Conservation (phyloP, 2,113 vertebrate genomes). For the Microcebus tavaratra region DNA sequence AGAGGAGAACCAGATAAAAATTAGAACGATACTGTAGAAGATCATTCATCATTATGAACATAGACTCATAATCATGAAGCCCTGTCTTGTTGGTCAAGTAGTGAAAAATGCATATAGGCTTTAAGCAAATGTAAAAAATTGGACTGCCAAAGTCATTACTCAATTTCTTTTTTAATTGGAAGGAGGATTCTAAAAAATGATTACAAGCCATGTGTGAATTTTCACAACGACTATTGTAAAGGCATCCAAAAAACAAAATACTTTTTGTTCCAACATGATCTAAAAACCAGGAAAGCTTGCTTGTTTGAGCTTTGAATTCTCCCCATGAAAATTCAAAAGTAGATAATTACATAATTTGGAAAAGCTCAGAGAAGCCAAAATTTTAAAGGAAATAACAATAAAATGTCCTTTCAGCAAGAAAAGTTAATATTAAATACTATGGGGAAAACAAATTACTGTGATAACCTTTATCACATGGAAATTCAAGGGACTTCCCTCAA, state of each 20-base stretch:
- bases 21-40: neutral
- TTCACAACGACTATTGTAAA: neutral
- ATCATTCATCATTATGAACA: neutral
- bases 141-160: neutral
- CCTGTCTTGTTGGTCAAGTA: neutral
- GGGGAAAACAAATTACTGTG: neutral
- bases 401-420: neutral
- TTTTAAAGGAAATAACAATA: slow-evolving; percentile 41
- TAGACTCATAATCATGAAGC: neutral
- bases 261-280: slow-evolving; percentile 7
- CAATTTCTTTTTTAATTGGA: neutral
- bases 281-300: slow-evolving; percentile 14
- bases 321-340: slow-evolving; percentile 48
- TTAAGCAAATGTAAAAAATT: neutral
- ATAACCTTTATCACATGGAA: neutral
- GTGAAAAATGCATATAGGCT: neutral
- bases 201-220: neutral
- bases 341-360: slow-evolving; percentile 15
- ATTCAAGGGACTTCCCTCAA: neutral
- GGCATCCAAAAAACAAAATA: neutral
- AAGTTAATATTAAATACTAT: neutral
- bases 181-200: neutral
- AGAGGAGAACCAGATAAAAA: neutral
- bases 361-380: neutral
- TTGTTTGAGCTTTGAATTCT: neutral